These are phyloP conservation scores for Alloplasta piceator DNA, from an alignment of 2,888 invertebrate species.

Conservation along the genomic window DNA sequence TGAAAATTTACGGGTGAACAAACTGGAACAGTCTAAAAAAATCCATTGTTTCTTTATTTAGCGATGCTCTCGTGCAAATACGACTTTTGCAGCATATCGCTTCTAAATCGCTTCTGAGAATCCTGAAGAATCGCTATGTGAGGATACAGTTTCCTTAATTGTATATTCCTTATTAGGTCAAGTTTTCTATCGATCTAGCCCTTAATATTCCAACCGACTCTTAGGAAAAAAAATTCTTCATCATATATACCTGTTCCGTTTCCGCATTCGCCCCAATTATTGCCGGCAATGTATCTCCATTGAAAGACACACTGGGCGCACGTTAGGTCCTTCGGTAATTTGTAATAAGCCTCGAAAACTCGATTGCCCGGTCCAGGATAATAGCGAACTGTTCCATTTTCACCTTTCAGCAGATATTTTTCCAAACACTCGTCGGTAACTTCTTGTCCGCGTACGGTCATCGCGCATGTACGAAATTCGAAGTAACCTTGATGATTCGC, in stretches of 20 bases:
- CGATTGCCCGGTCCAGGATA: conserved; percentile 92
- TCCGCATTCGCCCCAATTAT: conserved; percentile 83
- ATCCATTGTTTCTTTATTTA: no score
- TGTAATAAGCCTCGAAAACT: conserved; percentile 90
- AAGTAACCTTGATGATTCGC: conserved; percentile 95
- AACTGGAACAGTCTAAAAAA: no score
- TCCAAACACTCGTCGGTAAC: conserved; percentile 92
- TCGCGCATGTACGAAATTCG: conserved; percentile 92
- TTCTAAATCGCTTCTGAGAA: no score
- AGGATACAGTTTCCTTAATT: no score
- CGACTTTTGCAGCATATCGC: no score
- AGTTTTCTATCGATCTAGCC: no score
- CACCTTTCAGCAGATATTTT: conserved; percentile 86
- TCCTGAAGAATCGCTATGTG: no score
- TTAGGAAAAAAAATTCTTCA: background rate
- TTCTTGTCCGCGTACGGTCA: conserved; percentile 85
- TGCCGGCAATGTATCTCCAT: conserved; percentile 94
- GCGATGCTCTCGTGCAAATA: no score
- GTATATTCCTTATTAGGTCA: no score
- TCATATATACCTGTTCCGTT: conserved; percentile 79
- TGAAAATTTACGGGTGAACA: no score
- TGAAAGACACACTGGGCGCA: conserved; percentile 94
- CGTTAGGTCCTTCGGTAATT: conserved; percentile 86
- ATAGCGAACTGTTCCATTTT: conserved; percentile 86
- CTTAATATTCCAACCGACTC: no score